Evolutionary conservation across 2,113 vertebrate species (phyloP), one percentile per base, ranked within the genome.

Genomic region (Sceloporus undulatus): DNA sequence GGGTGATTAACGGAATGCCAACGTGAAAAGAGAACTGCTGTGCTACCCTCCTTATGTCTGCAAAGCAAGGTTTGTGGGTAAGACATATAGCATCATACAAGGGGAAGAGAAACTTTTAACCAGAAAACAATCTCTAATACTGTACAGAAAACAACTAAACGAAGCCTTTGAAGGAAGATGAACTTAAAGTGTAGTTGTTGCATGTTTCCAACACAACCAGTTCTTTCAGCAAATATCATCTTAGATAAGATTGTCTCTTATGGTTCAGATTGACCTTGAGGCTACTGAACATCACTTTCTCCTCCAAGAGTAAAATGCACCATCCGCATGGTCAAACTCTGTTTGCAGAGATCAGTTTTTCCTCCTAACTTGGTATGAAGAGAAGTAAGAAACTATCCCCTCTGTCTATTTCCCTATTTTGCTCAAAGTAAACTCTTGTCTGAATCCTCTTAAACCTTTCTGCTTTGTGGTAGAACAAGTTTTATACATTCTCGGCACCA

Each of bases 1-100:
- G 76, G 11, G 79, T 93, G 81, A n/a, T 81, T 91, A 21, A 80
- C 54, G 90, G 85, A 92, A 70, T 89, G 59, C 66, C 25, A 76
- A 23, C 19, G 38, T 54, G 14, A 40, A 79, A 11, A 87, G 87
- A 93, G 9, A 8, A 78, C 85, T 88, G 42, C 34, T 71, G 42
- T 65, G 62, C 27, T 65, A 48, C 16, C 71, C 89, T 0, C 85
- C 34, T 82, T 84, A 89, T 40, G 23, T 27, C 52, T n/a, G 19
- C 9, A 85, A 70, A 87, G 29, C 0, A 14, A 88, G 2, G 48
- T 8, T 52, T 86, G 73, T 79, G 81, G 80, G 71, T 42, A 88
- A 89, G 83, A 42, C 74, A 82, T 9, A 40, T 59, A 82, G 65
- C 9, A 62, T 85, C 81, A 71, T 38, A 76, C 29, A 88, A 84